Percentiles rank a stretch among this genome's conserved stretches.
Conservation (phyloP, 2,113 vertebrate genomes). For the Castor canadensis region DNA sequence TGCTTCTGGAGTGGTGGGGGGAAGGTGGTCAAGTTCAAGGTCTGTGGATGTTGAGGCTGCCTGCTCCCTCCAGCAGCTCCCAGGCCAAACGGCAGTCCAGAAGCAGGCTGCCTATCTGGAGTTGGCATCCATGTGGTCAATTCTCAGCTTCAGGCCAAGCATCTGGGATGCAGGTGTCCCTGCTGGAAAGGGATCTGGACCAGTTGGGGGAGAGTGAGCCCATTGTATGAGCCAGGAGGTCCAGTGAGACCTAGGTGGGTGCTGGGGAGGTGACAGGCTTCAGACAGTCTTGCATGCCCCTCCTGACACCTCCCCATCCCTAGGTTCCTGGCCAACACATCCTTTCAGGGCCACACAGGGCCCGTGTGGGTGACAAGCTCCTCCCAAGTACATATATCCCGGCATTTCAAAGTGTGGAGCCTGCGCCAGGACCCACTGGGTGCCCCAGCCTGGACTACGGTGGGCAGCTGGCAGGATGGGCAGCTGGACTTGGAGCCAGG, state of each 20-base stretch:
- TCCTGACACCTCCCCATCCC: fast-evolving
- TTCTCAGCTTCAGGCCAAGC: too few species aligned
- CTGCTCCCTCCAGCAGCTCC: too few species aligned
- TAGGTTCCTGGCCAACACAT: conserved; percentile 91
- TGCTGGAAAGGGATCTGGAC: neutral
- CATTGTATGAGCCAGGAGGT: neutral
- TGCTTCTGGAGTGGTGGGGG: too few species aligned
- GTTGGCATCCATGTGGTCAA: too few species aligned
- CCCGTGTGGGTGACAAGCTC: conserved; percentile 78
- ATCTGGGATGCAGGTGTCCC: too few species aligned
- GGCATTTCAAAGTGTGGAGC: conserved; percentile 90
- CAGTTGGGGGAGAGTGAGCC: neutral
- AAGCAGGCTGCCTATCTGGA: too few species aligned
- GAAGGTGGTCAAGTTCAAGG: too few species aligned
- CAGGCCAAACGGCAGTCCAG: too few species aligned
- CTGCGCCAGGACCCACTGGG: conserved; percentile 86
- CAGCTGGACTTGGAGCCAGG: conserved; percentile 87
- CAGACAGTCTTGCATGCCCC: neutral
- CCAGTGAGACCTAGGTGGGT: neutral
- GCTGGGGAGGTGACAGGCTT: too few species aligned
- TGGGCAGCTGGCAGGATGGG: conserved; percentile 89
- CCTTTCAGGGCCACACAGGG: conserved; percentile 90
- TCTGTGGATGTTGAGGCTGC: too few species aligned
- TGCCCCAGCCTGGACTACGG: conserved; percentile 92
- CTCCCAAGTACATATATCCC: conserved; percentile 83